A percentile compares a stretch with the other conserved stretches of the same genome.
Conservation (phyloP, 1,140 invertebrate genomes). For the Caenorhabditis inopinata region DNA sequence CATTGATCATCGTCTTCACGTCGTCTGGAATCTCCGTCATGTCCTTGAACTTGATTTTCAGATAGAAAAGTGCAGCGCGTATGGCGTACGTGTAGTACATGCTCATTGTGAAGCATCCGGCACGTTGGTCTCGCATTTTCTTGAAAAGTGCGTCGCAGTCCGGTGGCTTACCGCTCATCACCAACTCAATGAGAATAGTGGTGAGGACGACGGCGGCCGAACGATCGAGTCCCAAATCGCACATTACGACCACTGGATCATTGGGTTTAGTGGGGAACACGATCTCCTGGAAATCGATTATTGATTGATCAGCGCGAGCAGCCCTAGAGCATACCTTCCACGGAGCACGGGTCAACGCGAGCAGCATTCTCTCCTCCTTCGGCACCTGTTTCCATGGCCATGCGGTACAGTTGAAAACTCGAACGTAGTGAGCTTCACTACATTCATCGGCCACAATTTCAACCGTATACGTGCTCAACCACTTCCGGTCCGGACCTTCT, state of each 20-base stretch:
- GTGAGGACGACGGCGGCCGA: slow-evolving; percentile 10
- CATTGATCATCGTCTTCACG: too few species aligned
- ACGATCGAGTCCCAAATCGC: not conserved
- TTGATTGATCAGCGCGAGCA: too few species aligned
- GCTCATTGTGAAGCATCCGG: not conserved
- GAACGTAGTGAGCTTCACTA: not conserved
- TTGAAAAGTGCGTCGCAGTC: too few species aligned
- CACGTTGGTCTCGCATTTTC: not conserved
- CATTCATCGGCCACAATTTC: too few species aligned
- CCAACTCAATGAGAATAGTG: not conserved
- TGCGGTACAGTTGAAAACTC: not conserved
- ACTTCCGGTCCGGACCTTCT: not conserved
- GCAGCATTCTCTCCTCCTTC: not conserved
- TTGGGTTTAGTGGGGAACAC: not conserved
- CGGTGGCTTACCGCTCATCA: not conserved
- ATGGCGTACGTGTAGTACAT: slow-evolving; percentile 8
- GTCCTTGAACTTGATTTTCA: too few species aligned
- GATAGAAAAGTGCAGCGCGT: too few species aligned
- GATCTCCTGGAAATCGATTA: too few species aligned
- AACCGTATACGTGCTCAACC: not conserved
- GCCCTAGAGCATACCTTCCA: not conserved
- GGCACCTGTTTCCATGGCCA: not conserved
- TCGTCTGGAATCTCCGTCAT: too few species aligned
- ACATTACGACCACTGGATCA: not conserved
- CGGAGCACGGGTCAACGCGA: not conserved